Evolutionary conservation across 2,113 vertebrate genomes (phyloP), one percentile per base, ranked within the genome.

Genomic region (Siniperca knerii): DNA sequence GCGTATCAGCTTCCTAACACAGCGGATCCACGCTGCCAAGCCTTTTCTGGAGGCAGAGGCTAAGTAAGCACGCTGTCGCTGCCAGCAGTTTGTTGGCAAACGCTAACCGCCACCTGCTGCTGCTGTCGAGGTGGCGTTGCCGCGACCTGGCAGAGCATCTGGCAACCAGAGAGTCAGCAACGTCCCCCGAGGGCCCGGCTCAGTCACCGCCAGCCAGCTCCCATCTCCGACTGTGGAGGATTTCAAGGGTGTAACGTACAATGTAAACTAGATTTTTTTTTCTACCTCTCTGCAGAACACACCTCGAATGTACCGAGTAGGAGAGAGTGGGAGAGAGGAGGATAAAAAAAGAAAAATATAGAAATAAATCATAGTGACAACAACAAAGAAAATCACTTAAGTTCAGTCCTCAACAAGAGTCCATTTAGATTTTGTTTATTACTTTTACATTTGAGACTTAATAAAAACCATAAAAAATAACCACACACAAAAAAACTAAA

Each of bases 11-110:
- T 79, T 83, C 90, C 80, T 75, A 84, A 85, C 91, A 88, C 88
- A 65, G 83, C 42, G 9, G 42, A 5, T 35, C 77, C n/a, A 0
- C 69, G 33, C 79, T 89, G 91, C 90, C 92, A 90, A 90, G 62
- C 40, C 90, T 87, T 84, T 88, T 90, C 89, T 84, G 68, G 69
- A 89, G 89, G 92, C 89, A 83, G 67, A 89, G 89, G 91, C 90
- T 92, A 93, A 92, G 89, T 90, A 92, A 90, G 92, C 89, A 8
- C 70, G 55, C 60, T 23, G 48, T 73, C 12, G 57, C 85, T 90
- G 92, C 92, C 92, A 92, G 90, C 89, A 91, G 76, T 75, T 90
- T 92, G 84, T 92, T 93, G 92, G 92, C 92, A 92, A 71, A 77
- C 48, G 84, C 58, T 54, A 54, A 72, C n/a, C 81, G 73, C 89